Conservation (phyloP, 1,140 invertebrate genomes). For the Drosophila prosaltans region DNA sequence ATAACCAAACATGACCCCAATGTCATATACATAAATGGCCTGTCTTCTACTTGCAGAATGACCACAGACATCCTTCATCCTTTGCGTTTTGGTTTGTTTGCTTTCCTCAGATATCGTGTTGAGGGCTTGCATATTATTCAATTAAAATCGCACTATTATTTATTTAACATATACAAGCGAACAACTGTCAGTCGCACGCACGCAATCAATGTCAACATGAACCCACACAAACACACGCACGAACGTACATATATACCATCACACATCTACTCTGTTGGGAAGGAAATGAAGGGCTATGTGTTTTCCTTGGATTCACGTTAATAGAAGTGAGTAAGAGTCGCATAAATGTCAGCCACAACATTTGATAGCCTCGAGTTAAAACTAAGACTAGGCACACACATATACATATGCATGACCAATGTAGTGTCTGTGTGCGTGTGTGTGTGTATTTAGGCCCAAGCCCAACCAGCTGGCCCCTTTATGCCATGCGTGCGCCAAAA, state of each 20-base stretch:
- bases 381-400: conserved; percentile 68
- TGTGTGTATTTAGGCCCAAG: conserved; percentile 9
- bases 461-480: neutral
- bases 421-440: conserved; percentile 12
- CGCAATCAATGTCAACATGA: conserved; percentile 61
- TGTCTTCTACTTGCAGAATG: conserved; percentile 8
- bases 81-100: conserved; percentile 36
- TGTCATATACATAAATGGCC: conserved; percentile 38
- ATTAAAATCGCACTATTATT: conserved; percentile 80
- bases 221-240: conserved; percentile 39
- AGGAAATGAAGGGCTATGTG: conserved; percentile 8
- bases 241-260: neutral
- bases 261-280: conserved; percentile 1
- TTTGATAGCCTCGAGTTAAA: conserved; percentile 70
- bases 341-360: conserved; percentile 80
- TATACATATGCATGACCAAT: conserved; percentile 35
- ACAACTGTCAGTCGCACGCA: conserved; percentile 71
- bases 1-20: conserved; percentile 37
- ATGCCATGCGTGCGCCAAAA: conserved; percentile 22
- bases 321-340: conserved; percentile 68
- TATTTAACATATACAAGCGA: conserved; percentile 69
- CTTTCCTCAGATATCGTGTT: conserved; percentile 26
- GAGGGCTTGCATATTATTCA: conserved; percentile 74
- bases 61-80: conserved; percentile 16
- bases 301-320: conserved; percentile 43